Base-by-base conservation (phyloP, 2,797 vertebrate species). In the Thaleichthys pacificus region DNA sequence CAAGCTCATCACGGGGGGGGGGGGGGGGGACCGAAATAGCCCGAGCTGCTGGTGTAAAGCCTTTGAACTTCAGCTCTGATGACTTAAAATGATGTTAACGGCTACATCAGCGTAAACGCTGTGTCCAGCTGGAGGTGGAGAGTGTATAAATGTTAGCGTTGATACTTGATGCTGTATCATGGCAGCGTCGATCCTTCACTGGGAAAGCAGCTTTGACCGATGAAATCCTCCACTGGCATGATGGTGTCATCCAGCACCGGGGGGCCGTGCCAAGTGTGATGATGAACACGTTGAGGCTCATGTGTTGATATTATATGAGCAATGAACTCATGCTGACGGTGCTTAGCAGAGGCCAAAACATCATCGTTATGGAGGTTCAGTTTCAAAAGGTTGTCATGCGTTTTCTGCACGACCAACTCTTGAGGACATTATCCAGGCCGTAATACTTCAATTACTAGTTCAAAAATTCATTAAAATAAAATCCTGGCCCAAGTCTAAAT, bases 51-150 rank as follows among this genome's bases (percentile, higher is more conserved):
- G 38, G 51, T 19, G 47, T 21, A 9, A 62, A 61, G 7, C 65
- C 65, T 73, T 72, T 66, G 64, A 66, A 61, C 47, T 38, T 19
- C n/a, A 28, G 58, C 21, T 8, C 22, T 28, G 69, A 51, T 30
- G 24, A 54, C 14, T 70, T 62, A 21, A 19, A 70, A 24, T 66
- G 11, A 58, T 42, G 51, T 64, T 54, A 69, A 47, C 47, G 49
- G 28, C 61, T n/a, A 12, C 32, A 72, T 71, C 32, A 5, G 61
- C 54, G 30, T 12, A 58, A 26, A 60, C 24, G 56, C 67, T n/a
- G 61, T n/a, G 8, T 21, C 17, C 14, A 58, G 42, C 0, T 42
- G 32, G 9, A 42, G 26, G n/a, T 58, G 61, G 64, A 64, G 24
- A 30, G 70, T 28, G 6, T 56, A 60, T 17, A 58, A 62, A 69